Evolutionary conservation across 2,888 invertebrate genomes (phyloP), one percentile per base, ranked within the genome.

Genomic region (Drosophila yooni): DNA sequence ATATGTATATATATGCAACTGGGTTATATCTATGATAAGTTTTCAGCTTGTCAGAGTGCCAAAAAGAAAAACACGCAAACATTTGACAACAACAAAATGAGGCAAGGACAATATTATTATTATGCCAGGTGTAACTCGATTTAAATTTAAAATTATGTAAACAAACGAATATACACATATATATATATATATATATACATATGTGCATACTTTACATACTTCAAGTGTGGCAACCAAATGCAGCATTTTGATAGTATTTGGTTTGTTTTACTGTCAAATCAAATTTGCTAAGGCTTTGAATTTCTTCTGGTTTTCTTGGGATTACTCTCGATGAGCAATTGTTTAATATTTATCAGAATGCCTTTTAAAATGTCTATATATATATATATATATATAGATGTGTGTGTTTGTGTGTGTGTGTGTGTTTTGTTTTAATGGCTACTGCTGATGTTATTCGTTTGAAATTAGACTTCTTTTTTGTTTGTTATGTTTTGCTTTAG

Each of bases 41-140:
- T 54, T 43, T 69, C 10, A 48, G 43, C 38, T 62, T 67, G 50
- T 62, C 72, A 74, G 56, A 65, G 59, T 76, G 78, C 69, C 68
- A 70, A 75, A 77, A 48, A 67, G 64, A 51, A 61, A 63, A 72
- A 70, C 81, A 82, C 80, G 83, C 80, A 88, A 81, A 69, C 81
- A 73, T 61, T 58, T 66, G 60, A 76, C 72, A 76, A 79, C 77
- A 79, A 79, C 68, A 75, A 81, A 73, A 56, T 54, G 8, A 36
- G 61, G 63, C 69, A 64, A 51, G 68, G 53, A 48, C 31, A 56
- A 61, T 38, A 56, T 38, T 38, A 53, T 40, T 57, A 40, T 50
- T 7, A 29, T 33, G n/a, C 69, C 46, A 63, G 50, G 8, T 69
- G 51, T 40, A 57, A 18, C 40, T 61, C n/a, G 51, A 50, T 50